Base-by-base conservation (phyloP, 2,797 vertebrate species). In the Oreochromis mossambicus region DNA sequence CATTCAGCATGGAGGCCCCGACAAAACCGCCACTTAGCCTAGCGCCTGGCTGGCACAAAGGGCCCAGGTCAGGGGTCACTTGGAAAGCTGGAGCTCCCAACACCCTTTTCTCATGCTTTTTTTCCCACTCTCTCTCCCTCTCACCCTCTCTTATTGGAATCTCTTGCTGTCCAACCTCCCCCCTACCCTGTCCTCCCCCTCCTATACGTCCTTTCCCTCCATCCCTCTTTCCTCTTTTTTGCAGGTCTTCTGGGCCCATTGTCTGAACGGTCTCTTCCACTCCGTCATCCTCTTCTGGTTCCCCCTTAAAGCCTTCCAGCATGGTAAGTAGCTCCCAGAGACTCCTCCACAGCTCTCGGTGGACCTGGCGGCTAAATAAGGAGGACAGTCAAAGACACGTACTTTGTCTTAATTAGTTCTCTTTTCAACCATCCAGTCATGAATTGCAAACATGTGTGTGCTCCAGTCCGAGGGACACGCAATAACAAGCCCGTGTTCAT, bases 231-330 rank as follows among this genome's bases (percentile, higher is more conserved):
- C 86, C 77, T 86, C 78, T 68, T 77, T 87, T 94, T 93, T 94
- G 94, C 97, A 99, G 99, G 98, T 99, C 97, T 99, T 99, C 97
- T 99, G 98, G 99, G 97, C 98, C 96, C 98, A 99, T 98, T 99
- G 99, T 99, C 97, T 99, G 97, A 99, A 99, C 92, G 99, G 99
- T 95, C 98, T 99, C 94, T 99, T 99, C 97, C 99, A 99, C 97
- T 99, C 98, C 54, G 97, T 99, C 96, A 99, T 99, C 96, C 97
- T 99, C 94, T 99, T 99, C 96, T 99, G 99, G 99, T 97, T 99
- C 97, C 99, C 99, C 90, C 97, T 99, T 83, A 97, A 98, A 98
- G 98, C 98, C 93, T 98, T 99, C 95, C 97, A 98, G 94, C 97
- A 99, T 93, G 99, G 98, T 99, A 97, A 98, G 98, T 95, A 93